Evolutionary conservation across 2,888 invertebrate genomes (phyloP), one percentile per base, ranked within the genome.

Genomic region (Thymelicus acteon): DNA sequence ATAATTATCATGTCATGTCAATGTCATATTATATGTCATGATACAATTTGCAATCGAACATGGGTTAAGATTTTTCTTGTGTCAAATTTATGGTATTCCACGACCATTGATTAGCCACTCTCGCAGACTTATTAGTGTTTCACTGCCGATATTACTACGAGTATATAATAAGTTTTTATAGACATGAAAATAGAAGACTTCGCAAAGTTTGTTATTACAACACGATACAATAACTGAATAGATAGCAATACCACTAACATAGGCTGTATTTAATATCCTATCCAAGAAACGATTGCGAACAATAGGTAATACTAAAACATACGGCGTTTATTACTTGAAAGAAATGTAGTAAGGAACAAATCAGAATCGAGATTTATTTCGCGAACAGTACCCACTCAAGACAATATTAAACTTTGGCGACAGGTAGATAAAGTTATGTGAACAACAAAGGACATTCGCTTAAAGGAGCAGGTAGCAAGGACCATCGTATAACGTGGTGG

Each of bases 291-390:
- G 15, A 47, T 40, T 52, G 39, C 40, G n/a, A 60, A 60, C 60
- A 67, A 67, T 60, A 60, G 60, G 67, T 8, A 39, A 67, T 67
- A 52, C 60, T 31, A 37, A 67, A 67, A 60, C 67, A 49, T 19
- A n/a, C 19, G n/a, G 12, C 31, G 39, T 60, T 49, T 19, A 31
- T 40, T 37, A 12, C 44, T 37, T 44, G 47, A 40, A 60, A 67
- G 49, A 60, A 61, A 64, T n/a, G 39, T 39, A 40, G 39, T 52
- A 67, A 67, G 52, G 24, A 67, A 52, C 31, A 47, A 57, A 62
- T 52, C 44, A 58, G 13, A 39, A 58, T 58, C n/a, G 54, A 52
- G 61, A 40, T 61, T 61, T 44, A 61, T 54, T 61, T 54, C 67
- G 67, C 67, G 24, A 62, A 68, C 61, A 57, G 47, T 62, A 37